A percentile compares a stretch with the other conserved stretches of the same genome.
Evolutionary conservation across 2,797 vertebrate species (phyloP).

Genomic region (Paramormyrops hopkinsi): DNA sequence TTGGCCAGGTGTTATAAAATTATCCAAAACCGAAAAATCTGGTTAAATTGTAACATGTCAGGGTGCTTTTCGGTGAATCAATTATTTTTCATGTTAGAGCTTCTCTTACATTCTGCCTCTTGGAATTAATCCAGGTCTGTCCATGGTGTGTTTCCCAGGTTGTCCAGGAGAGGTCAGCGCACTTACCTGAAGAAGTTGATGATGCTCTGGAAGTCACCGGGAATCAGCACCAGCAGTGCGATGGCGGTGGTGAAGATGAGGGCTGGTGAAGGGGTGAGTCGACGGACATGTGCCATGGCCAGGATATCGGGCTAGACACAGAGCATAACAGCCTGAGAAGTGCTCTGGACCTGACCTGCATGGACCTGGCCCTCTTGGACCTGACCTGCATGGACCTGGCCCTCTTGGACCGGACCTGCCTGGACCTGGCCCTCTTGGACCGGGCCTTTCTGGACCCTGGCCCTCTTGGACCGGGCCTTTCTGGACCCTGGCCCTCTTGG

Average conservation of each 20-base stretch:
- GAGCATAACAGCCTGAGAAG: background rate
- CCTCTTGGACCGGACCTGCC: no score
- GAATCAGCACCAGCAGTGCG: conserved; percentile 73
- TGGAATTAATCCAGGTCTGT: background rate
- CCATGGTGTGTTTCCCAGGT: background rate
- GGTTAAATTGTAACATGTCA: background rate
- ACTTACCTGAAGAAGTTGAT: conserved; percentile 79
- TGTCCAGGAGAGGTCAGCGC: background rate
- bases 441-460: background rate
- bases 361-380: no score
- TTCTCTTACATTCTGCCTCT: background rate
- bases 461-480: no score
- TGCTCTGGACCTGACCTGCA: background rate
- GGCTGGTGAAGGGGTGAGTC: conserved; percentile 75
- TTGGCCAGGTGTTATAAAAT: background rate
- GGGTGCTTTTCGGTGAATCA: background rate
- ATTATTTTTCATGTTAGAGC: background rate
- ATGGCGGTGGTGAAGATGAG: conserved; percentile 72
- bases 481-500: no score
- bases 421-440: no score
- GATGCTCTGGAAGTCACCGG: conserved; percentile 72
- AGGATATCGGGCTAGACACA: conserved; percentile 71
- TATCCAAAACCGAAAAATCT: background rate
- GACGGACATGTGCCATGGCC: conserved; percentile 72
- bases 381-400: no score